Base-by-base conservation (phyloP, 2,113 vertebrate genomes). In the Carlito syrichta region DNA sequence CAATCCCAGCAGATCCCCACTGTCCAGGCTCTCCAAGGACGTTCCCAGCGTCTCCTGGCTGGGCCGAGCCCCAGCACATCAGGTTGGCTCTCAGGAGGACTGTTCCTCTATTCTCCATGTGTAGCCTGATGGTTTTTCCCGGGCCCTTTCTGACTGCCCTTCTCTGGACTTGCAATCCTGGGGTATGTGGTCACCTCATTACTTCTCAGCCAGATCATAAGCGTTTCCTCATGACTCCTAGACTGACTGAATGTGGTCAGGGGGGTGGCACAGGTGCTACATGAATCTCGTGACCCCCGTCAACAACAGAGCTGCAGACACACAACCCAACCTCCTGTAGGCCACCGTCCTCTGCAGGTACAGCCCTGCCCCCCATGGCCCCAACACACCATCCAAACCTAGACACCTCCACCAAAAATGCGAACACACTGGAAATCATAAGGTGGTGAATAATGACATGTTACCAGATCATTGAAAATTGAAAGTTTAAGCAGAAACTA, bases 311-410 rank as follows among this genome's bases (percentile, higher is more conserved):
- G 32, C 63, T 66, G 63, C 32, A 16, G 32, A 7, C 63, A 66
- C 32, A 30, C 63, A n/a, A 32, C 32, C 63, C 63, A n/a, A 32
- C 63, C 32, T 66, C 17, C 14, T 16, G 8, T 16, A 3, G 32
- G 32, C 30, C 16, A 7, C 16, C 2, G 6, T 66, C 16, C 35
- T 35, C 16, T 14, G 32, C 32, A 32, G 63, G 63, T 66, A 7
- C 32, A 66, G 35, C 3, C 32, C 63, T 66, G 63, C 35, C 16
- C 63, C 62, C 63, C 1, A 30, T 35, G 63, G 16, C 14, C 32
- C 63, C 32, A 3, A 10, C 6, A 14, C 0, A 5, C 14, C 45
- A 4, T 0, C 58, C 68, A 32, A 13, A 23, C 6, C 69, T n/a
- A 6, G 1, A 27, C 5, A 14, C 13, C 1, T 8, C 62, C 13